Base-by-base conservation (phyloP, 2,888 invertebrate genomes). In the Salpingus planirostris region DNA sequence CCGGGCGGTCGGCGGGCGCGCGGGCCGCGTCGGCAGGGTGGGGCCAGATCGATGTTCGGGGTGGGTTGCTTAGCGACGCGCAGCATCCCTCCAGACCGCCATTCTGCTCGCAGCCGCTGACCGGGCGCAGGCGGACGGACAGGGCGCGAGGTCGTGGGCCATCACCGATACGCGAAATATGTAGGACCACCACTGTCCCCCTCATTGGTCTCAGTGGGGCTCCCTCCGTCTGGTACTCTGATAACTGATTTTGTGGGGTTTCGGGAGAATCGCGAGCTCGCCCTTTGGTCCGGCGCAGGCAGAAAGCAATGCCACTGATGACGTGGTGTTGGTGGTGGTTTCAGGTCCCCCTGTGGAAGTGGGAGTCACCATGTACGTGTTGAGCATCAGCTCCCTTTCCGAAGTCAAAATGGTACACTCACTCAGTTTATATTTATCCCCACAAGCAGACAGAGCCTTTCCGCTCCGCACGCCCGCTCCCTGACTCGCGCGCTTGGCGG, bases 301-400 rank as follows among this genome's bases (percentile, higher is more conserved):
- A 52, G 52, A 44, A 49, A 41, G 13, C 38, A 44, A 40, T 36
- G 41, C 46, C 44, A 46, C 42, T 43, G 32, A 46, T 55, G 53
- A 54, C 54, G 54, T 55, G 55, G 59, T 47, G 37, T 49, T 49
- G 54, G 61, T 65, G 57, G 62, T 66, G 67, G 74, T 81, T 88
- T 70, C 85, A 92, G 91, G 89, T 81, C 85, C 86, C 70, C 90
- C 93, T 66, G 93, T 95, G 74, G 90, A 89, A 72, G 92, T 93
- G 69, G 90, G 91, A 70, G 89, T 93, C 75, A 92, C 92, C 74
- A 90, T 93, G 85, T 91, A 90, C 78, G 91, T 93, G 74, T 84
- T 92, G 74, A 89, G 89, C 76, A 93, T 93, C 81, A 89, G 90
- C 77, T 90, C 91, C 70, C 88, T 93, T 73, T 92, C 91, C 71